Percentiles rank a stretch among this genome's conserved stretches.
Conservation (phyloP, 2,888 invertebrate species). For the Erannis defoliaria region DNA sequence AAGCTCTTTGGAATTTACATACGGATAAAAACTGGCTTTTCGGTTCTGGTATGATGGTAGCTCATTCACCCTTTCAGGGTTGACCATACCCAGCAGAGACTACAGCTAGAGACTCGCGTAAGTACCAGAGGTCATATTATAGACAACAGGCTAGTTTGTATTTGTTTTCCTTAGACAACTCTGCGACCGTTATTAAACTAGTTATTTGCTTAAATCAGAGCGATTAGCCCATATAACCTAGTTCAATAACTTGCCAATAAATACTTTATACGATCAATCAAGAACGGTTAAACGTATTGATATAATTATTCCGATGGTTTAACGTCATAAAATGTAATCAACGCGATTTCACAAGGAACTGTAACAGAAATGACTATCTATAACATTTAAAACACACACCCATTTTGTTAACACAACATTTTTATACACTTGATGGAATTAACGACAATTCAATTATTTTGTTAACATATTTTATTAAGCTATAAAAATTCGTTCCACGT, state of each 20-base stretch:
- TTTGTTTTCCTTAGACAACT: too few species aligned
- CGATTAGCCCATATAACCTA: too few species aligned
- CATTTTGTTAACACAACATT: constrained; percentile 36
- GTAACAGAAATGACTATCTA: constrained; percentile 19
- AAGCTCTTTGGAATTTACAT: too few species aligned
- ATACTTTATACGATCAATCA: constrained; percentile 17
- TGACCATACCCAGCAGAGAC: too few species aligned
- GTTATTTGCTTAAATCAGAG: too few species aligned
- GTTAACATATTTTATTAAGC: neutral
- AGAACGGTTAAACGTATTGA: constrained; percentile 8
- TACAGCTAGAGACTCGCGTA: too few species aligned
- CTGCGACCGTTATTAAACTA: too few species aligned
- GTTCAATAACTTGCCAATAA: constrained; percentile 9
- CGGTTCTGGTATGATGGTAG: too few species aligned
- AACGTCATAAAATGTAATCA: constrained; percentile 27
- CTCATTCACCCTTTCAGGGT: too few species aligned
- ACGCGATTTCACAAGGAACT: constrained; percentile 21
- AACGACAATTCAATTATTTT: constrained; percentile 14
- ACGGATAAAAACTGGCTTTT: too few species aligned
- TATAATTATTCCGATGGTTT: constrained; percentile 8
- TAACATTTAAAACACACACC: constrained; percentile 33
- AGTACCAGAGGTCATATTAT: too few species aligned
- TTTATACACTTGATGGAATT: constrained; percentile 28
- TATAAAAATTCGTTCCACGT: neutral
- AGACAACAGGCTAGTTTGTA: too few species aligned